These are phyloP conservation scores for Drosophila mulleri DNA, from an alignment of 2,888 invertebrate species.

Conservation along the genomic window DNA sequence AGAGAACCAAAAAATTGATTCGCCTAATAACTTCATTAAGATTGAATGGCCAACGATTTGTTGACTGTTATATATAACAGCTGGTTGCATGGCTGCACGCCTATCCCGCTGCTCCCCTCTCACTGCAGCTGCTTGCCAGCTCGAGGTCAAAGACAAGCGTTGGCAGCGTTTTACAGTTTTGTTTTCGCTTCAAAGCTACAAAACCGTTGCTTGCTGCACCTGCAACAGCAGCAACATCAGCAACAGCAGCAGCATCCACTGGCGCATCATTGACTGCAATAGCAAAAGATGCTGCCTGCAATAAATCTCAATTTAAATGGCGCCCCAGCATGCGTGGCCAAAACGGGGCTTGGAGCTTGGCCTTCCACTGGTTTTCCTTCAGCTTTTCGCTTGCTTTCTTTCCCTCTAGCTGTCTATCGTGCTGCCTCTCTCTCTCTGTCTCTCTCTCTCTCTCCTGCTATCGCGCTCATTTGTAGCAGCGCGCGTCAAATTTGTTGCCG, in stretches of 20 bases:
- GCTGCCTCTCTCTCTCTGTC: constrained; percentile 6
- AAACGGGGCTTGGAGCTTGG: constrained; percentile 63
- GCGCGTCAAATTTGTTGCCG: constrained; percentile 78
- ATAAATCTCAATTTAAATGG: constrained; percentile 84
- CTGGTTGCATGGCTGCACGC: constrained; percentile 28
- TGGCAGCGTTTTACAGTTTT: constrained; percentile 74
- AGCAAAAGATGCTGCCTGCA: constrained; percentile 63
- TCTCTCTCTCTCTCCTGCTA: constrained; percentile 28
- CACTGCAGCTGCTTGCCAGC: not conserved
- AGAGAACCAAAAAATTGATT: constrained; percentile 40
- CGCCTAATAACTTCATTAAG: constrained; percentile 76
- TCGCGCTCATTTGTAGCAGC: constrained; percentile 69
- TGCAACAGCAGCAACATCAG: constrained; percentile 47
- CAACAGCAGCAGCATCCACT: constrained; percentile 38
- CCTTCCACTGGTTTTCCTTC: constrained; percentile 73
- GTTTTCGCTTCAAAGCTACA: constrained; percentile 56
- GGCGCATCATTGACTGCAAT: constrained; percentile 60
- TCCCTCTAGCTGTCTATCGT: constrained; percentile 18
- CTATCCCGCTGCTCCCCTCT: not conserved
- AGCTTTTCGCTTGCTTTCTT: constrained; percentile 47
- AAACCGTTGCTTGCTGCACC: constrained; percentile 49
- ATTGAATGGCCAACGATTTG: constrained; percentile 59
- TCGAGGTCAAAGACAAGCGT: constrained; percentile 49
- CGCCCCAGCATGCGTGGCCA: constrained; percentile 82
- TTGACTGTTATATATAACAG: constrained; percentile 65